Base-by-base conservation (phyloP, 1,140 invertebrate species). In the Drosophila gunungcola region DNA sequence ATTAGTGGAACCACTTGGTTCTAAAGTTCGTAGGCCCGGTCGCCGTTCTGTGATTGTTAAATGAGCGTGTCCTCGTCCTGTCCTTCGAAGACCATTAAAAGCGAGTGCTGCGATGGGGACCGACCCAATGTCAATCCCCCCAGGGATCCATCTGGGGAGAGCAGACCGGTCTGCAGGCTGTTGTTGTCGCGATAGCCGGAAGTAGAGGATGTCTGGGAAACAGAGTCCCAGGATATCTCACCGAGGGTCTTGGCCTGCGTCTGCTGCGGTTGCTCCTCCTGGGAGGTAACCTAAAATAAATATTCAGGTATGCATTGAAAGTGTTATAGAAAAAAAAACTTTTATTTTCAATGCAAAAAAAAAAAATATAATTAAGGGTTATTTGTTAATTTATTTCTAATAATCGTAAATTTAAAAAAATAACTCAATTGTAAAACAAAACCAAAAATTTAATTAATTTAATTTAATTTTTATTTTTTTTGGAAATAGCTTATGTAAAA, bases 221-320 rank as follows among this genome's bases (percentile, higher is more conserved):
- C 96, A 75, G 96, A 96, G 85, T 97, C 96, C 94, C 95, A 97
- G 0, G 96, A 96, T 7, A 94, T 94, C 91, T 95, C 94, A 6
- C 85, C 86, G 7, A 92, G 93, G 81, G 88, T 80, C 65, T 86
- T 92, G 13, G 90, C 63, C 60, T 89, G 84, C 6, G 53, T 11
- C 29, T 45, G 72, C 11, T 13, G 84, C 78, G 65, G 55, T 83
- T 88, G 85, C 80, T 72, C 62, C 91, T 90, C 72, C 80, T 74
- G 80, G 41, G 91, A 78, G 29, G 90, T 80, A 21, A 90, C 86
- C 90, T 91, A n/a, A 4, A 38, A 27, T 45, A 84, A 91, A 16
- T 91, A 78, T 34, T 91, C 86, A 5, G 7, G 41, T 36, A 2
- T 9, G 21, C n/a, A 43, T 11, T 38, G 2, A 42, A 51, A 3